Conservation (phyloP, 1,140 invertebrate genomes). For the Lethrus apterus region DNA sequence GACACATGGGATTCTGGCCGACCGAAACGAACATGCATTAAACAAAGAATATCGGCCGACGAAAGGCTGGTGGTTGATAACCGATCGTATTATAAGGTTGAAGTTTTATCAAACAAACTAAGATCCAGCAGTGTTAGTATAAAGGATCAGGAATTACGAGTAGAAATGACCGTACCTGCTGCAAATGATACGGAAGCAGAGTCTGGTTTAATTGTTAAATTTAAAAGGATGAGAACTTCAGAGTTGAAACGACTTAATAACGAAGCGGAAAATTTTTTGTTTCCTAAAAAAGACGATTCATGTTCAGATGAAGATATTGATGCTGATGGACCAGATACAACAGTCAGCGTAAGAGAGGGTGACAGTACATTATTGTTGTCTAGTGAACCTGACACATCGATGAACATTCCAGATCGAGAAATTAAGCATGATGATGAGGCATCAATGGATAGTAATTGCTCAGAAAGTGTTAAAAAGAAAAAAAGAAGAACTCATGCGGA, state of each 20-base stretch:
- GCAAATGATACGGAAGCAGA: conserved; percentile 26
- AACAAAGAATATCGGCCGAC: conserved; percentile 46
- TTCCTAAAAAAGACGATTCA: conserved; percentile 57
- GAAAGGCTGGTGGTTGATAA: conserved; percentile 53
- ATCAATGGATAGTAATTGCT: conserved; percentile 32
- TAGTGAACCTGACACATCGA: conserved; percentile 18
- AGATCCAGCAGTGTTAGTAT: conserved; percentile 47
- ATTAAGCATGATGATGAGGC: conserved; percentile 25
- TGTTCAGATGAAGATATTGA: conserved; percentile 39
- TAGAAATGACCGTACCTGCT: conserved; percentile 22
- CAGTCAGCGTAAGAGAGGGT: conserved; percentile 9
- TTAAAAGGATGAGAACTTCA: conserved; percentile 61
- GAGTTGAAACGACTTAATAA: conserved; percentile 68
- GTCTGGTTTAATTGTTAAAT: conserved; percentile 60
- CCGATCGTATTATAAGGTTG: conserved; percentile 65
- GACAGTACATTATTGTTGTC: conserved; percentile 20
- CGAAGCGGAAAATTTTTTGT: conserved; percentile 79
- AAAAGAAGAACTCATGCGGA: conserved; percentile 51
- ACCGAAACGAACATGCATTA: conserved; percentile 37
- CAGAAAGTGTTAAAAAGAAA: conserved; percentile 35
- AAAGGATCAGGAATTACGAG: conserved; percentile 13
- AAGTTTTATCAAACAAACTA: conserved; percentile 61
- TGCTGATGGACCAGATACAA: conserved; percentile 30
- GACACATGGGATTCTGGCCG: conserved; percentile 37
- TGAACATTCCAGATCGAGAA: conserved; percentile 11